Percentiles rank a stretch among this genome's conserved stretches.
Conservation (phyloP, 2,888 invertebrate species). For the Sturmia bella region DNA sequence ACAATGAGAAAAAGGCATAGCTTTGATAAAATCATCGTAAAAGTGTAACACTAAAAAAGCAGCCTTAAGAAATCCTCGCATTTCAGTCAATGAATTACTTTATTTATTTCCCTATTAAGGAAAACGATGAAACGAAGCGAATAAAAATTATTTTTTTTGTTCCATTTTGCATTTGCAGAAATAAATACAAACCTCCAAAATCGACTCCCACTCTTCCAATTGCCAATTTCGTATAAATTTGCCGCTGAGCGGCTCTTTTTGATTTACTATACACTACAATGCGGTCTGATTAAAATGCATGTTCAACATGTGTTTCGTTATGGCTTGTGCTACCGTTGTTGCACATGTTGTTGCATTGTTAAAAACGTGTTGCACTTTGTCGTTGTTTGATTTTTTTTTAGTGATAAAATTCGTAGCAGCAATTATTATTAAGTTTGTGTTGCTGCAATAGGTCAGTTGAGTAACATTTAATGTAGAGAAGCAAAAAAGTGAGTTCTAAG, state of each 20-base stretch:
- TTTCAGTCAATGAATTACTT: too few species aligned
- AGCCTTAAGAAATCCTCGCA: too few species aligned
- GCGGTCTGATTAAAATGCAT: slow-evolving; percentile 47
- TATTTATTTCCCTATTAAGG: too few species aligned
- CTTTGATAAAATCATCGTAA: too few species aligned
- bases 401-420: slow-evolving; percentile 45
- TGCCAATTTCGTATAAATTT: background rate
- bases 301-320: slow-evolving; percentile 58
- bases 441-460: slow-evolving; percentile 56
- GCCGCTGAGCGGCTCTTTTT: slow-evolving; percentile 10
- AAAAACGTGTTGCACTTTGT: slow-evolving; percentile 11
- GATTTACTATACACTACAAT: slow-evolving; percentile 52
- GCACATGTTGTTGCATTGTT: slow-evolving; percentile 24
- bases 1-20: too few species aligned
- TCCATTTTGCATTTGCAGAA: background rate
- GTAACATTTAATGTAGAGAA: slow-evolving; percentile 16
- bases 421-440: slow-evolving; percentile 22
- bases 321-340: slow-evolving; percentile 17
- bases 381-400: slow-evolving; percentile 8
- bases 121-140: background rate
- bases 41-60: too few species aligned
- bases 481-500: slow-evolving; percentile 23
- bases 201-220: slow-evolving; percentile 53
- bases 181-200: slow-evolving; percentile 6
- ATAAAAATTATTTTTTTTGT: too few species aligned